A percentile compares a stretch with the other conserved stretches of the same genome.
These are phyloP conservation scores for Mystacides longicornis DNA, from an alignment of 2,888 invertebrate genomes.

Conservation along the genomic window DNA sequence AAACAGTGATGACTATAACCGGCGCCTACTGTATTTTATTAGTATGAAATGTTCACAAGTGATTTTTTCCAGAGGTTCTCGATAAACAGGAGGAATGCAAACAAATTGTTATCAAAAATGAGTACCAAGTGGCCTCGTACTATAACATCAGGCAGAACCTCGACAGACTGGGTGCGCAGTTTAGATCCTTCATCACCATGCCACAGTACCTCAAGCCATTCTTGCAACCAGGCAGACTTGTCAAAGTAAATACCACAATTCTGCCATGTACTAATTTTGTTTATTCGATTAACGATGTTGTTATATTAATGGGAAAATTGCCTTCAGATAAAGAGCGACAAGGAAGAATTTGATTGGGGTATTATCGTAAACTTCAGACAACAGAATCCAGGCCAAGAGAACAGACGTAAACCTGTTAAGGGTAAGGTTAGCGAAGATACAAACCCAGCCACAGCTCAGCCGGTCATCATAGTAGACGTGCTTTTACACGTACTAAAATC, in stretches of 20 bases:
- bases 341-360: constrained; percentile 93
- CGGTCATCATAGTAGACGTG: constrained; percentile 73
- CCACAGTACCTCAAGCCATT: constrained; percentile 89
- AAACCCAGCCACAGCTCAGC: constrained; percentile 50
- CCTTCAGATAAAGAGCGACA: constrained; percentile 68
- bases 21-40: too few species aligned
- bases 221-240: constrained; percentile 86
- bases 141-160: constrained; percentile 79
- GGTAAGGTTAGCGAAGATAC: constrained; percentile 37
- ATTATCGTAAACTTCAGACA: constrained; percentile 89
- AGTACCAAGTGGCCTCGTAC: constrained; percentile 72
- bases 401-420: constrained; percentile 38
- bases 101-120: constrained; percentile 59
- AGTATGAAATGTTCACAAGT: too few species aligned
- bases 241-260: too few species aligned
- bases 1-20: too few species aligned
- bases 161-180: constrained; percentile 63
- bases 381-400: constrained; percentile 39
- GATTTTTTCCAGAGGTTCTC: constrained; percentile 54
- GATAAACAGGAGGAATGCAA: constrained; percentile 59
- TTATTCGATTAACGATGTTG: too few species aligned
- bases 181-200: constrained; percentile 71
- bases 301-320: too few species aligned
- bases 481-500: constrained; percentile 71
- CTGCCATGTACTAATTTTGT: too few species aligned